Evolutionary conservation across 2,888 invertebrate species (phyloP), one percentile per base, ranked within the genome.

Genomic region (Lochmaea crataegi): DNA sequence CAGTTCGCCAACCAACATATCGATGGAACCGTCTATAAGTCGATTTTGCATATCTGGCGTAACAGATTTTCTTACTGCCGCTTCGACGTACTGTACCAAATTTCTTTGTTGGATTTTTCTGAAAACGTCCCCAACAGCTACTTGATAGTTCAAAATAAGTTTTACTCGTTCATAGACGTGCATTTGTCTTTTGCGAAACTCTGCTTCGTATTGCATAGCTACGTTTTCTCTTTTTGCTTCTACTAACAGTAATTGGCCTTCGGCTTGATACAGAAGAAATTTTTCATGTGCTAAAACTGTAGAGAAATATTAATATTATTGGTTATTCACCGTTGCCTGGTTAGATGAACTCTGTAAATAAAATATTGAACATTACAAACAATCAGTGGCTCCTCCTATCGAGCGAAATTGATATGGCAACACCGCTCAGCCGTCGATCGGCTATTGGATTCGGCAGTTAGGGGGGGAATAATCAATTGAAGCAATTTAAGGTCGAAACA

Each of bases 161-260:
- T 94, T 95, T 6, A 96, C 94, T 85, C 91, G 90, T n/a, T 85
- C 81, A 80, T 91, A 90, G 6, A 90, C 90, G 26, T 85, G 84
- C 81, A 89, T 86, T 65, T 92, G 82, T 70, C 93, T 88, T 80
- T 90, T 88, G 74, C 95, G 90, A 89, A 96, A 99, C 0, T 92
- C 93, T 57, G 96, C 95, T 87, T 99, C 99, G 41, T 98, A 88
- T 87, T 99, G 98, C 77, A 99, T 90, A 48, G 92, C 91, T 26
- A 99, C 91, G 87, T 97, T 98, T 86, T 98, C 97, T 83, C 92
- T 92, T 88, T 96, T 97, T 77, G 94, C 96, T 67, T 94, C 91
- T 77, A 94, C 90, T 60, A 97, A 88, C 82, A 94, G 82, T 75
- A 74, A n/a, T 60, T 81, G 79, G 1, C 81, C 80, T 3, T 76